Conservation (phyloP, 2,113 vertebrate genomes). For the Neotragus pygmaeus region DNA sequence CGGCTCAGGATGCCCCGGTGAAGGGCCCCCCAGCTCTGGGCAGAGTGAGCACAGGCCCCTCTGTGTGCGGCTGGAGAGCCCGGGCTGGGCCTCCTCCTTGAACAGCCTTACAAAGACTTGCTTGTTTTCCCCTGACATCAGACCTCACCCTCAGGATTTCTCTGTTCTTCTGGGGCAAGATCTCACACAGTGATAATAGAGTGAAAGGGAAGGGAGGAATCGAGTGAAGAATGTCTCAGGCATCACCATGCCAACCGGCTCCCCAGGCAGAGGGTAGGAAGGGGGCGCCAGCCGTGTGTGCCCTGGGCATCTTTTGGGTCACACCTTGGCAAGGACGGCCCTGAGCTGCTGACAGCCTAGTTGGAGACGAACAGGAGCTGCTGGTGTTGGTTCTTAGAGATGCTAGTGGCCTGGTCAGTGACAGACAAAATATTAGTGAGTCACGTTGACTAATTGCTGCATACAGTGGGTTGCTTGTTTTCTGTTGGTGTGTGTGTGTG, state of each 20-base stretch:
- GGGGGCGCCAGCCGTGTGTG: fast-evolving
- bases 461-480: neutral
- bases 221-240: neutral
- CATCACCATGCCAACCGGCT: conserved; percentile 48
- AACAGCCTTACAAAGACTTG: conserved; percentile 41
- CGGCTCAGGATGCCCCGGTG: fast-evolving
- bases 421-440: neutral
- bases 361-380: fast-evolving
- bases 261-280: neutral
- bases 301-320: neutral
- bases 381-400: neutral
- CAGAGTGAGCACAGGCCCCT: conserved; percentile 1
- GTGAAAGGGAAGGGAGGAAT: neutral
- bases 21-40: neutral
- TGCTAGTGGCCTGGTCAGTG: neutral
- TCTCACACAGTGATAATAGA: conserved; percentile 57
- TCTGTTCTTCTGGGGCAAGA: conserved; percentile 49
- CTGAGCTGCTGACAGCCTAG: neutral
- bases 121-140: conserved; percentile 63
- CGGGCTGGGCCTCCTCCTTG: neutral
- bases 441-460: neutral
- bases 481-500: neutral
- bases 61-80: neutral
- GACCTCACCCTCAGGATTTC: conserved; percentile 56
- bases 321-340: fast-evolving